Evolutionary conservation across 2,888 invertebrate genomes (phyloP), one percentile per base, ranked within the genome.

Genomic region (Mellilla xanthometata): DNA sequence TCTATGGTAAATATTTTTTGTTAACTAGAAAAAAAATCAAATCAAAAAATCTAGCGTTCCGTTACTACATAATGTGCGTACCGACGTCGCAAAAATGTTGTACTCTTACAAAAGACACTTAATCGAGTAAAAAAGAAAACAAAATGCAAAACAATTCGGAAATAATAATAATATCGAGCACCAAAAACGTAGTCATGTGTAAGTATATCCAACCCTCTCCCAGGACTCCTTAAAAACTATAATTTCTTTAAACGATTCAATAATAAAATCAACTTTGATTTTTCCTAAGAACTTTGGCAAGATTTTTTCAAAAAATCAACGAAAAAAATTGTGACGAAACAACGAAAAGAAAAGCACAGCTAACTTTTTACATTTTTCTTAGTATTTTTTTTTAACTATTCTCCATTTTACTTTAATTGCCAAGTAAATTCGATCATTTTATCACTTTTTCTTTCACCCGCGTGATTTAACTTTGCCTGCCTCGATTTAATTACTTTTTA

Each of bases 351-450:
- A n/a, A 24, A 12, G 2, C 4, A 51, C 39, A 24, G 8, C 50
- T 43, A 49, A 58, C 43, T 49, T 45, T 51, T 50, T 55, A 48
- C 53, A 47, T 44, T 54, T 34, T 49, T 44, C 64, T 70, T 64
- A 63, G 52, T n/a, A n/a, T n/a, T n/a, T n/a, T n/a, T 48, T 56
- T 49, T 67, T 71, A 72, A 58, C 52, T 58, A 43, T 47, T 43
- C 38, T 54, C 52, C 42, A 59, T 58, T 52, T 54, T 56, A 58
- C n/a, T 35, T 31, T 62, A 68, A 72, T 78, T 77, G 85, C 78
- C 85, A 77, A 76, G 65, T 88, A 88, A 88, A 88, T 88, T 88
- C 88, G 88, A 82, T 84, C 75, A 31, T 65, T 73, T 70, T 83
- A 82, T 81, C 84, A 86, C 85, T 64, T 68, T 65, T 50, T 36